Base-by-base conservation (phyloP, 2,888 invertebrate species). In the Phragmatobia fuliginosa region DNA sequence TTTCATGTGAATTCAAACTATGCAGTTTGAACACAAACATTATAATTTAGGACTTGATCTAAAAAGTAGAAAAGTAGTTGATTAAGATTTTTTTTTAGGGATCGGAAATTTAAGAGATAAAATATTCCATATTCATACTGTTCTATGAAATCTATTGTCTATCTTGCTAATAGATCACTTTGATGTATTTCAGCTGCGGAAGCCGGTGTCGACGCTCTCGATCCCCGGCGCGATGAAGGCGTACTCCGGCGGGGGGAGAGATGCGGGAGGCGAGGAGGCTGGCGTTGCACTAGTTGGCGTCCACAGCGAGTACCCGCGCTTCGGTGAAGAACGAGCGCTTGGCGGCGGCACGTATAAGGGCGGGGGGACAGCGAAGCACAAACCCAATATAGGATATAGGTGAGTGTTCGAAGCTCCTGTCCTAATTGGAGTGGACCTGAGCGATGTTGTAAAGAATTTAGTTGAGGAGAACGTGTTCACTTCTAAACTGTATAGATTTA, bases 141-240 rank as follows among this genome's bases (percentile, higher is more conserved):
- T 66, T 60, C 58, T 70, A 62, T 64, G 75, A 61, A 74, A 74
- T 73, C 74, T 66, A 76, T 70, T 79, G 73, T 76, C 52, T 66
- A 69, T 64, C 67, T 74, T 69, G 56, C 70, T 83, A 71, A 81
- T 72, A 68, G 73, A 72, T 67, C 70, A 67, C 75, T 78, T 80
- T 66, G 75, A 68, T 85, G 72, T 80, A 76, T 97, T 97, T 75
- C 97, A 99, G 98, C 97, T 99, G 95, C 98, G 99, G 96, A 99
- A 99, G 97, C 99, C 99, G 95, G 98, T 98, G 95, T 99, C 99
- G 95, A 98, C 98, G 94, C 97, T 98, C 94, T 99, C 99, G 96
- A 98, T 99, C 96, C 98, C 99, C 93, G 98, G 98, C 95, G 98
- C 98, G 94, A 98, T 98, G 97, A 98, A 98, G 96, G 96, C 96